A percentile compares a stretch with the other conserved stretches of the same genome.
phyloP scores from a whole-genome alignment of 1,140 invertebrate genomes.

The Brachionus asplanchnoidis region DNA sequence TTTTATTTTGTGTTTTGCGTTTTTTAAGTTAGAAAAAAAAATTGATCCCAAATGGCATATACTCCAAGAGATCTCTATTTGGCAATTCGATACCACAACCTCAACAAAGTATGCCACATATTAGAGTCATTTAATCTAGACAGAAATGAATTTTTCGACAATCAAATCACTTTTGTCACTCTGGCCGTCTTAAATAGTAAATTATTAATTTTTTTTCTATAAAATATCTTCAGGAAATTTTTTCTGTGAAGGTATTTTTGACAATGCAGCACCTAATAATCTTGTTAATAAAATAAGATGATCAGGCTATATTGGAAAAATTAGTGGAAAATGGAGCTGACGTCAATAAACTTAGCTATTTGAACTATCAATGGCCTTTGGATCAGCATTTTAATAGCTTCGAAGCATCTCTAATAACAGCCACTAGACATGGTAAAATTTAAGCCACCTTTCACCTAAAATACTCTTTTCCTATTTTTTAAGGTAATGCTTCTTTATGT shows the following conservation, averaged over 20 bases:
- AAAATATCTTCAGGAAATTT: background rate
- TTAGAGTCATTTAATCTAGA: background rate
- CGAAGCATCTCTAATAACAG: constrained; percentile 28
- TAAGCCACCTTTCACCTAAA: background rate
- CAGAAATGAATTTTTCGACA: constrained; percentile 21
- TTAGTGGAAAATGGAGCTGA: constrained; percentile 3
- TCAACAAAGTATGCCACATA: background rate
- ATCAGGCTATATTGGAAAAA: constrained; percentile 7
- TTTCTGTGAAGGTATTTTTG: background rate
- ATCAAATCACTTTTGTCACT: constrained; percentile 22
- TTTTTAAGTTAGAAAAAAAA: background rate
- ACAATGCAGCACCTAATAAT: background rate
- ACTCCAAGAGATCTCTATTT: constrained; percentile 13
- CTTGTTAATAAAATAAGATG: background rate
- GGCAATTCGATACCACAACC: background rate
- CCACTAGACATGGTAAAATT: constrained; percentile 6
- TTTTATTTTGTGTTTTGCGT: background rate
- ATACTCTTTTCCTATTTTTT: background rate
- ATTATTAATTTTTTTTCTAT: background rate
- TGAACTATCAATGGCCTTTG: constrained; percentile 38
- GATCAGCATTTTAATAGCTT: constrained; percentile 39
- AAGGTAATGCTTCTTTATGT: constrained; percentile 3
- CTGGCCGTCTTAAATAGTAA: constrained; percentile 20
- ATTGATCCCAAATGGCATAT: background rate
- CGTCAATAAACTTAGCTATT: background rate